Base-by-base conservation (phyloP, 2,113 vertebrate genomes). In the Brienomyrus brachyistius region DNA sequence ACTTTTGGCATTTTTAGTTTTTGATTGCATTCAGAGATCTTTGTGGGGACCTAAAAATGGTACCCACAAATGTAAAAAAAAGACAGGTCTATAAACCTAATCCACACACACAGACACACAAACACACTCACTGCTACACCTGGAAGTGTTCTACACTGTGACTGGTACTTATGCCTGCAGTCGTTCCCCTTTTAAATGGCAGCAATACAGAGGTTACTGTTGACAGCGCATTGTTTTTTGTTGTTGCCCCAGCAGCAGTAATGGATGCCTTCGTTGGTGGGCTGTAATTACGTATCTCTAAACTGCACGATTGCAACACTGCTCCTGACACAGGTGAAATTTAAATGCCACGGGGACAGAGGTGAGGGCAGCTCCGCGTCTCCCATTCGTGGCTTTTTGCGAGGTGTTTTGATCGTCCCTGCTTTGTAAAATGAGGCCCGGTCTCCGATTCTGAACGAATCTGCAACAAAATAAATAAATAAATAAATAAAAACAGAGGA, bases 231-330 rank as follows among this genome's bases (percentile, higher is more conserved):
- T 84, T n/a, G 17, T 89, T 19, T 31, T 82, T 52, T 62, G 27
- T 82, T n/a, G 19, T 84, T 84, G 8, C 45, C 19, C 8, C 9
- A 50, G n/a, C n/a, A 40, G 77, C 11, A 62, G 80, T 89, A 85
- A 89, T 85, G 52, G 85, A 54, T 48, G 80, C 40, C 88, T 82
- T 84, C 35, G 47, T 45, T 56, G 40, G 80, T 85, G 88, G 80
- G 80, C 88, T 84, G 51, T 85, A 89, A 89, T 89, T 89, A 89
- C 13, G 52, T 40, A 84, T 48, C 80, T 31, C 52, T 62, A 89
- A 89, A 47, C 40, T 56, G 80, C 77, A 62, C 10, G 74, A 35
- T 62, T 3, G 23, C 54, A 23, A 19, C 23, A 62, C 43, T 52
- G 43, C 17, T 85, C 40, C 51, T 85, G 51, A 83, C 80, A 27